A percentile compares a stretch with the other conserved stretches of the same genome.
These are phyloP conservation scores for Patiria pectinifera DNA, from an alignment of 53 echinoderm and acorn worm genomes.

Conservation along the genomic window DNA sequence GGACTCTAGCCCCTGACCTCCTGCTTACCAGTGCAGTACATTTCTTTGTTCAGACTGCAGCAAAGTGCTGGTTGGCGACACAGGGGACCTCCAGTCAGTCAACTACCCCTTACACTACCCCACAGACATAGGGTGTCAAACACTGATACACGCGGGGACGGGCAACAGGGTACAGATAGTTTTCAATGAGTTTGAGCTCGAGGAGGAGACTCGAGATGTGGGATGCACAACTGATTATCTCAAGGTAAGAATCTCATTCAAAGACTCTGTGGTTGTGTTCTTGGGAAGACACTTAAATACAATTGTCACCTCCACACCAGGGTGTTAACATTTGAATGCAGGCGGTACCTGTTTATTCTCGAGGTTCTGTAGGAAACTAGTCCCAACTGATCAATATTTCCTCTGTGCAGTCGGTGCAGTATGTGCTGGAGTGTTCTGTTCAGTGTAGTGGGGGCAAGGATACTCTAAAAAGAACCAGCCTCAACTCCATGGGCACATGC, in stretches of 20 bases:
- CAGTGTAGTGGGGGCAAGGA: too few species aligned
- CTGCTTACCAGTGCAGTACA: background rate
- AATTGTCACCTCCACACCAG: background rate
- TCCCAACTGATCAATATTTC: too few species aligned
- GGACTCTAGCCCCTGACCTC: too few species aligned
- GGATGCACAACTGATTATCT: slow-evolving; percentile 45
- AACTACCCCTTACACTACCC: slow-evolving; percentile 65
- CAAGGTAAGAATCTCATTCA: slow-evolving; percentile 10
- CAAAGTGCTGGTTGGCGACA: slow-evolving; percentile 54
- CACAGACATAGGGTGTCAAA: slow-evolving; percentile 49
- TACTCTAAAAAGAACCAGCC: too few species aligned
- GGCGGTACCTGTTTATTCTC: too few species aligned
- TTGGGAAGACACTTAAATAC: background rate
- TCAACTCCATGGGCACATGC: too few species aligned
- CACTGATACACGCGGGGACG: slow-evolving; percentile 54
- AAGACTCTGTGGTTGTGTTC: background rate
- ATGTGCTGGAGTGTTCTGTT: too few species aligned
- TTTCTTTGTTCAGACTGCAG: slow-evolving; percentile 51
- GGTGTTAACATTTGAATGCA: too few species aligned
- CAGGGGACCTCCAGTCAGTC: slow-evolving; percentile 50
- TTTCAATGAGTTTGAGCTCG: slow-evolving; percentile 60
- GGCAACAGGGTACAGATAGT: slow-evolving; percentile 43
- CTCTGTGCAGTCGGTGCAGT: too few species aligned
- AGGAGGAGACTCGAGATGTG: slow-evolving; percentile 6
- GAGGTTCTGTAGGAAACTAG: too few species aligned